Percentiles rank a stretch among this genome's conserved stretches.
These are phyloP conservation scores for Anas acuta DNA, from an alignment of 2,797 vertebrate species.

Conservation along the genomic window DNA sequence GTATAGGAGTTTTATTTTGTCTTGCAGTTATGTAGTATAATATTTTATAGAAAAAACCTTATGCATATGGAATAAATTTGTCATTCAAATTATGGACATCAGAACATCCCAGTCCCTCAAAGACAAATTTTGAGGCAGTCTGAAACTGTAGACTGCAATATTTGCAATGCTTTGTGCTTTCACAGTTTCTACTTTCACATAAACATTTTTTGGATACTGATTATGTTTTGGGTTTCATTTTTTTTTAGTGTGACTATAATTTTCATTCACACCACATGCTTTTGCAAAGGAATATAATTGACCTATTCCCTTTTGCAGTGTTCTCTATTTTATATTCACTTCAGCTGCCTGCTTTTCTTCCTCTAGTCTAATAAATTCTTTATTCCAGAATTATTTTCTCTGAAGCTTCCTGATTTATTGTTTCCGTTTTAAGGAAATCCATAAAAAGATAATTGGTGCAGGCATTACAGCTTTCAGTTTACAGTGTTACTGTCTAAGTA, in stretches of 20 bases:
- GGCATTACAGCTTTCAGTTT: neutral
- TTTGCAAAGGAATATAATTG: neutral
- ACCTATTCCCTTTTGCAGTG: neutral
- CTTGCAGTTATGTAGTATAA: neutral
- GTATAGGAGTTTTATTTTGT: neutral
- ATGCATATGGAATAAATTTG: neutral
- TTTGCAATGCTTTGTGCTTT: neutral
- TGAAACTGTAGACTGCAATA: neutral
- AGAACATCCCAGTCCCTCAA: neutral
- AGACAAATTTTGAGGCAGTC: neutral
- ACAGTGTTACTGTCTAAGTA: neutral
- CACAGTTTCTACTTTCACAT: neutral
- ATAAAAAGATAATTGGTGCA: neutral
- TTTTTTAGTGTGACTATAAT: neutral
- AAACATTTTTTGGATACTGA: neutral
- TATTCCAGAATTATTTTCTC: slow-evolving; percentile 4
- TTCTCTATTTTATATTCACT: slow-evolving; percentile 21
- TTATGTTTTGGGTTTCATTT: neutral
- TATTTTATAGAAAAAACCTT: neutral
- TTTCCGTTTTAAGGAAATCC: neutral
- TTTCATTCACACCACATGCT: neutral
- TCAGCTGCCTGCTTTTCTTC: neutral
- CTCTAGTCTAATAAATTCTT: neutral
- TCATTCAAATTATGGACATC: neutral
- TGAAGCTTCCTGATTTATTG: neutral